Evolutionary conservation across 2,888 invertebrate genomes (phyloP), one percentile per base, ranked within the genome.

Genomic region (Hypomecis punctinalis): DNA sequence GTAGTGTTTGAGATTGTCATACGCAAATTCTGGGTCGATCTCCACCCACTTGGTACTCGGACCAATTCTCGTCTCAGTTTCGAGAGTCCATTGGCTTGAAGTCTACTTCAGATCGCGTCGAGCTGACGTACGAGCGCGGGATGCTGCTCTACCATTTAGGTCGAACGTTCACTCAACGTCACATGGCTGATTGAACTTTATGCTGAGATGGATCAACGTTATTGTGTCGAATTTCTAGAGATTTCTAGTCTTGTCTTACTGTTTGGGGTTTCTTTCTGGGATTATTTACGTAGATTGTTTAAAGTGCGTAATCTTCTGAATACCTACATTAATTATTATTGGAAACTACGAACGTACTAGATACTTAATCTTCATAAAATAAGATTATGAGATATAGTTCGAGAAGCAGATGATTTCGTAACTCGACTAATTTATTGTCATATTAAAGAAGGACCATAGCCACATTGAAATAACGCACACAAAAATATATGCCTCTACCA

Each of bases 11-110:
- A 66, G 63, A 51, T 55, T 67, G 55, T 56, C 51, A 57, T 60
- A 61, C 37, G 53, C 47, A 56, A 61, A 66, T 67, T 63, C 69
- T 72, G 61, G 70, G 72, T 68, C 69, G 63, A 58, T 61, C 62
- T 62, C 67, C 69, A 69, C 72, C 72, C 70, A 72, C 70, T 63
- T 60, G 60, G 63, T 67, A 69, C 69, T 63, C 55, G 60, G 66
- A 64, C 60, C 47, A 62, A 66, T 68, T 65, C 63, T 66, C 48
- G 62, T 63, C 35, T 63, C 61, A 52, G 63, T 58, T 63, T 61
- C 51, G 62, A 68, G 63, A 67, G 68, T 67, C 64, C 66, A 67
- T 64, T 67, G 63, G 62, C 57, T 68, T 68, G 61, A 48, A 57
- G 58, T 62, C 48, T 57, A 58, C 62, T 66, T 52, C 54, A 59